Evolutionary conservation across 1,140 invertebrate genomes (phyloP), one percentile per base, ranked within the genome.

Genomic region (Papilio aristodemus): DNA sequence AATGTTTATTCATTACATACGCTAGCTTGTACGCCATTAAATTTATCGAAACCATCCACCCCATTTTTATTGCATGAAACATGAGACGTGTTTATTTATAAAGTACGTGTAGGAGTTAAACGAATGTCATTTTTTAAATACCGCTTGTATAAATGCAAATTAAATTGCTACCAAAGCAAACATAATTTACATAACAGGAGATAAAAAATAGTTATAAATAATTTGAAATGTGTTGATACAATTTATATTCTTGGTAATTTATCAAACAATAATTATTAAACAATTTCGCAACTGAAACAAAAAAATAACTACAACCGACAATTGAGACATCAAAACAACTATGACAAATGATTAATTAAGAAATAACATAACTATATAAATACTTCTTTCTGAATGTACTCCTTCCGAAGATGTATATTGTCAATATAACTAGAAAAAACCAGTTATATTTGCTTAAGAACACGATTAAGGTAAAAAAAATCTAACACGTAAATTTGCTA

Each of bases 1-100:
- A n/a, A 43, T 64, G 62, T 43, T 43, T 64, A 43, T 11, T 43
- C 62, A 64, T 64, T 64, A 43, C 39, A 41, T 63, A 17, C 37
- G 13, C 38, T 14, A 27, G 10, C 39, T 1, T 37, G n/a, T 9
- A 60, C 17, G 22, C 19, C 41, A 43, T n/a, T 41, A 7, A n/a
- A 41, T 19, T 38, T 2, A 0, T 22, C 46, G 2, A 32, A 6
- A 50, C 2, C 19, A 1, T 4, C 17, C 2, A 22, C 3, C 6
- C 43, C 43, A 4, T 19, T 50, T 50, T 50, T 4, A n/a, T 43
- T 2, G 0, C 27, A 32, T 32, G 27, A n/a, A n/a, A n/a, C n/a
- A 41, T n/a, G 39, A 41, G n/a, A 41, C 13, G n/a, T 41, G 5
- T 46, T 17, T 46, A n/a, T 0, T 17, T 4, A 46, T 50, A 50